Conservation (phyloP, 1,140 invertebrate genomes). For the Drosophila virilis region DNA sequence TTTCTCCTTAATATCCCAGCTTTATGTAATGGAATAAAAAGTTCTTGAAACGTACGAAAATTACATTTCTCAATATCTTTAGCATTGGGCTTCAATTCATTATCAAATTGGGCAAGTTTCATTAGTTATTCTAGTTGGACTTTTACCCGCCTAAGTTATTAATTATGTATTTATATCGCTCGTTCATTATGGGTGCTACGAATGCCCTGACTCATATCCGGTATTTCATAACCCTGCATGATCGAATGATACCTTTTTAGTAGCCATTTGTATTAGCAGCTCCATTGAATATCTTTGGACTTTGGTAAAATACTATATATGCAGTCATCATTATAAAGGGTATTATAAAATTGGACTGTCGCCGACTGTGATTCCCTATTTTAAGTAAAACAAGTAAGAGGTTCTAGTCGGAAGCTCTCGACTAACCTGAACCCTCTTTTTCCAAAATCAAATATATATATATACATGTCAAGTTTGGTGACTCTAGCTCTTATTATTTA, state of each 20-base stretch:
- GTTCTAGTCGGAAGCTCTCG: too few relatives aligned
- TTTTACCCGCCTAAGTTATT: slow-evolving; percentile 62
- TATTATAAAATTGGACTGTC: background rate
- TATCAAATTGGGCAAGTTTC: slow-evolving; percentile 17
- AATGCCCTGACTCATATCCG: slow-evolving; percentile 58
- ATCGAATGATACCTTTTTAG: slow-evolving; percentile 45
- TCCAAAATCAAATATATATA: too few relatives aligned
- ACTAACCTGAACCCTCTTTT: too few relatives aligned
- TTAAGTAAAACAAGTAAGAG: too few relatives aligned
- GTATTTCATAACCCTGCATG: slow-evolving; percentile 36
- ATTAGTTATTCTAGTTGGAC: slow-evolving; percentile 31
- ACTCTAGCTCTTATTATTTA: too few relatives aligned
- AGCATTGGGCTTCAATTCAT: background rate
- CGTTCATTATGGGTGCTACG: slow-evolving; percentile 52
- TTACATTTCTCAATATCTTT: background rate
- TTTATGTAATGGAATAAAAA: too few relatives aligned
- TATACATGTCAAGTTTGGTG: too few relatives aligned
- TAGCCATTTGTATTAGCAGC: slow-evolving; percentile 5
- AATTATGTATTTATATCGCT: slow-evolving; percentile 65
- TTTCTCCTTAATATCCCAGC: too few relatives aligned
- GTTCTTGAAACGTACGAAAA: too few relatives aligned
- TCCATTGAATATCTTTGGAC: slow-evolving; percentile 20
- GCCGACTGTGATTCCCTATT: background rate
- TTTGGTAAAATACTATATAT: slow-evolving; percentile 15
- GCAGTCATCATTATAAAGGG: background rate